phyloP scores from a whole-genome alignment of 37 sponge, comb jelly and placozoan species.

The Diacarnus erythraeanus region DNA sequence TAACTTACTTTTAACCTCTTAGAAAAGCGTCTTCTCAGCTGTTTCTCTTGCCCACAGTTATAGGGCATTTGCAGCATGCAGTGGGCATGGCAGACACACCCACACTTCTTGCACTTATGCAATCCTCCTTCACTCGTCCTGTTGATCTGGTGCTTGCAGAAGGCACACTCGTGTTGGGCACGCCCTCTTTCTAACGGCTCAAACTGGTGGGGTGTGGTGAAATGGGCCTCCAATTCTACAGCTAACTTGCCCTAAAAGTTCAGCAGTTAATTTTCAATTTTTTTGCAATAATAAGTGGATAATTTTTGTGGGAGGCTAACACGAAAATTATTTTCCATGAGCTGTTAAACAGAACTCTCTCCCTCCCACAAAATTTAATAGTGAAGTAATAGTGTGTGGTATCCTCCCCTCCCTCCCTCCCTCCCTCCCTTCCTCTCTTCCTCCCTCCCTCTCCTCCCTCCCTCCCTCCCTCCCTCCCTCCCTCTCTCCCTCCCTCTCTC shows the following conservation, averaged over 20 bases:
- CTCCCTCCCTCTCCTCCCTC: too few relatives aligned
- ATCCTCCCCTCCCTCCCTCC: too few relatives aligned
- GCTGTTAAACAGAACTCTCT: too few relatives aligned
- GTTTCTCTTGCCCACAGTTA: slow-evolving; percentile 66
- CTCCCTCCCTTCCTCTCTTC: too few relatives aligned
- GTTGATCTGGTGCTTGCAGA: slow-evolving; percentile 66
- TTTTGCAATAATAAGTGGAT: too few relatives aligned
- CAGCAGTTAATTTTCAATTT: too few relatives aligned
- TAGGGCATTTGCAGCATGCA: slow-evolving; percentile 61
- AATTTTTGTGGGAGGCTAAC: too few relatives aligned
- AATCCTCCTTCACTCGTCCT: slow-evolving; percentile 1
- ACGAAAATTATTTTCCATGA: too few relatives aligned
- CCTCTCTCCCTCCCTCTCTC: too few relatives aligned
- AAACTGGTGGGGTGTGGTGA: slow-evolving; percentile 81
- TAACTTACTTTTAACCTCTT: background rate
- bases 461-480: too few relatives aligned
- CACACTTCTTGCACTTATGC: slow-evolving; percentile 77
- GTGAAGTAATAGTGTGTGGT: too few relatives aligned
- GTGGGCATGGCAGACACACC: slow-evolving; percentile 63
- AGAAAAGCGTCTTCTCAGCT: background rate
- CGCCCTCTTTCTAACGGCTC: background rate
- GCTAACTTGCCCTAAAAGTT: slow-evolving; percentile 63
- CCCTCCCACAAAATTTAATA: too few relatives aligned
- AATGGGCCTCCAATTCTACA: slow-evolving; percentile 38
- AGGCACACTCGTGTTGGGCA: slow-evolving; percentile 39